phyloP scores from a whole-genome alignment of 2,888 invertebrate species.

The Mimas tiliae region DNA sequence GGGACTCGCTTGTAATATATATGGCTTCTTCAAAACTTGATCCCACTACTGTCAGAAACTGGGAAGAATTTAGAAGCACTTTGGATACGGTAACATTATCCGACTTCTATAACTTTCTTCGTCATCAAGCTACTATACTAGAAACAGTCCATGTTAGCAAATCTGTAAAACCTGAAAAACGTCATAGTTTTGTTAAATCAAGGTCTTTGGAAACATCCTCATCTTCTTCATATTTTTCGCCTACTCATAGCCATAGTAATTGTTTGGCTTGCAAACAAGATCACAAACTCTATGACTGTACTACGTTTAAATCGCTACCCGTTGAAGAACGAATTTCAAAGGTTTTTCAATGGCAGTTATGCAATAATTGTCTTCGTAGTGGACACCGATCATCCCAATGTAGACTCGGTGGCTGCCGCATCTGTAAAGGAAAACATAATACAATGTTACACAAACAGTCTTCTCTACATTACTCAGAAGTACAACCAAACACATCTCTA shows the following conservation, averaged over 20 bases:
- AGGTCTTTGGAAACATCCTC: not conserved
- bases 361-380: conserved; percentile 11
- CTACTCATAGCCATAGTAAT: too few relatives aligned
- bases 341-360: not conserved
- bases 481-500: too few relatives aligned
- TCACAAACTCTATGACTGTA: not conserved
- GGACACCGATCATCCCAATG: not conserved
- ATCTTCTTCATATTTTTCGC: too few relatives aligned
- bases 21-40: conserved; percentile 12
- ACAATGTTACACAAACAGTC: too few relatives aligned
- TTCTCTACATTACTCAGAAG: too few relatives aligned
- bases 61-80: conserved; percentile 15
- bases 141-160: not conserved
- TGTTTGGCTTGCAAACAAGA: not conserved
- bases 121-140: not conserved
- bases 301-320: conserved; percentile 1
- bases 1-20: conserved; percentile 19
- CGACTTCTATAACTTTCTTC: too few relatives aligned
- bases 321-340: not conserved
- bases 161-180: too few relatives aligned
- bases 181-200: not conserved
- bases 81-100: not conserved
- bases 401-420: not conserved
- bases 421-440: too few relatives aligned
- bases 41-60: not conserved